These are phyloP conservation scores for Leptinotarsa haldemani DNA, from an alignment of 2,888 invertebrate species.

Conservation along the genomic window DNA sequence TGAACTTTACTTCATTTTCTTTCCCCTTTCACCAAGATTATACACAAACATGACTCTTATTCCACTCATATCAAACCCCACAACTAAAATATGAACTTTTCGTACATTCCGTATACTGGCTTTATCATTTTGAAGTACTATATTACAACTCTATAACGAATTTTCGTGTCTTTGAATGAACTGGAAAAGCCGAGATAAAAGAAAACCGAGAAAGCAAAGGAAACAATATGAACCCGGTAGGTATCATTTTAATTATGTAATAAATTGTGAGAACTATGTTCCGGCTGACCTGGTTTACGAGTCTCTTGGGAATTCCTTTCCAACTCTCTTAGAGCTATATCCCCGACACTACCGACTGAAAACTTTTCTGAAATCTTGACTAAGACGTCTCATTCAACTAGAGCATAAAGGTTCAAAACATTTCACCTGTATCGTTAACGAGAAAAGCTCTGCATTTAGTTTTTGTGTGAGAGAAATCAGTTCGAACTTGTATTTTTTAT, in stretches of 20 bases:
- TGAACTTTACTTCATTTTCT: too few relatives aligned
- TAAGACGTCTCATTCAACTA: slow-evolving; percentile 37
- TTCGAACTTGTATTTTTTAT: too few relatives aligned
- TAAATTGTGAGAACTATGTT: slow-evolving; percentile 43
- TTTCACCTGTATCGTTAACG: slow-evolving; percentile 24
- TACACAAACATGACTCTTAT: too few relatives aligned
- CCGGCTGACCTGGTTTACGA: slow-evolving; percentile 44
- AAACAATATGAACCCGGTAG: slow-evolving; percentile 24
- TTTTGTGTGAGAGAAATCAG: neutral
- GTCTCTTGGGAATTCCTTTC: slow-evolving; percentile 38
- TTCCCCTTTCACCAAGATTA: too few relatives aligned
- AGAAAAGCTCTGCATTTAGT: neutral
- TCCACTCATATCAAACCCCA: too few relatives aligned
- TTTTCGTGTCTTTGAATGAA: too few relatives aligned
- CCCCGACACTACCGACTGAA: slow-evolving; percentile 39
- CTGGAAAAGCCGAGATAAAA: neutral
- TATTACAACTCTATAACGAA: too few relatives aligned
- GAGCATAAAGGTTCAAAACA: slow-evolving; percentile 27
- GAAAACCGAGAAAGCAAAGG: neutral
- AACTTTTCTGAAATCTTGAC: slow-evolving; percentile 40
- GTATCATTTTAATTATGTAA: slow-evolving; percentile 44
- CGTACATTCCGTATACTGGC: neutral
- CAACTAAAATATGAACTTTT: neutral
- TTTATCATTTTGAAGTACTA: neutral
- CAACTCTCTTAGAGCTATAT: slow-evolving; percentile 39